Conservation (phyloP, 1,140 invertebrate species). For the Drosophila truncata region DNA sequence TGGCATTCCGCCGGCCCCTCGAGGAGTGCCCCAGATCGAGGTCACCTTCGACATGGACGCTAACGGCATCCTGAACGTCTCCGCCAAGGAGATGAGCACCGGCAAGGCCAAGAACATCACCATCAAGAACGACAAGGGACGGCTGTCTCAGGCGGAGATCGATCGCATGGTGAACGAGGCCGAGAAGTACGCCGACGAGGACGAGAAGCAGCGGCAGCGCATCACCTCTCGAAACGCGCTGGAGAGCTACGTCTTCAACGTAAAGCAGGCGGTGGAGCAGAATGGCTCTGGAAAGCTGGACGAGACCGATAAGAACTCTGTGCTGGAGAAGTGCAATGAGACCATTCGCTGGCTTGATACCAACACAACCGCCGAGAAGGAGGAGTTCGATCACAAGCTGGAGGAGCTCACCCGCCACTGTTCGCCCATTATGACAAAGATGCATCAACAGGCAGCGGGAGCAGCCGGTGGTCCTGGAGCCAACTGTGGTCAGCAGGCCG, state of each 20-base stretch:
- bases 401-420: slow-evolving; percentile 87
- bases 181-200: not conserved
- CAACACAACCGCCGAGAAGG: slow-evolving; percentile 87
- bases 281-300: not conserved
- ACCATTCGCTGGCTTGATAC: slow-evolving; percentile 88
- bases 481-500: slow-evolving; percentile 83
- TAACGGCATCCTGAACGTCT: slow-evolving; percentile 2
- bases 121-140: slow-evolving; percentile 6
- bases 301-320: slow-evolving; percentile 87
- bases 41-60: slow-evolving; percentile 3
- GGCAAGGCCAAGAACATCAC: slow-evolving; percentile 3
- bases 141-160: not conserved
- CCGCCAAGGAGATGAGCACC: slow-evolving; percentile 1
- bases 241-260: not conserved
- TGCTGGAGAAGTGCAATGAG: slow-evolving; percentile 87
- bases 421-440: slow-evolving; percentile 87
- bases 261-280: not conserved
- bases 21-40: slow-evolving; percentile 2
- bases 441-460: slow-evolving; percentile 48
- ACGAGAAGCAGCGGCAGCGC: not conserved
- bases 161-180: not conserved
- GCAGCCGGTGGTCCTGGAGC: slow-evolving; percentile 84
- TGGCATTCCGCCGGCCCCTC: not conserved
- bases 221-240: not conserved
- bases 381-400: too few relatives aligned